Base-by-base conservation (phyloP, 1,140 invertebrate species). In the Melanaphis sacchari region DNA sequence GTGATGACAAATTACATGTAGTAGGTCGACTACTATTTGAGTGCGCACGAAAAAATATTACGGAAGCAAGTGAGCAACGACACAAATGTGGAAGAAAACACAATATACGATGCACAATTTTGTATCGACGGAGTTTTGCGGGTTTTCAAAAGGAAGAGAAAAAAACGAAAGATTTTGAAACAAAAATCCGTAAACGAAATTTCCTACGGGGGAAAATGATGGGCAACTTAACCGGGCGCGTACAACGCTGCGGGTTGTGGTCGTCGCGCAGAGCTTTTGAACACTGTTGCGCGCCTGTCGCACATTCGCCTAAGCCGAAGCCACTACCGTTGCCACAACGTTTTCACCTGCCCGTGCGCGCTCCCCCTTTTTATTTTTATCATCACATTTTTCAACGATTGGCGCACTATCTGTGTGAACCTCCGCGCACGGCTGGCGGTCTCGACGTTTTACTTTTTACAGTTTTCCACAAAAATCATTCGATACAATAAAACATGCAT, bases 261-360 rank as follows among this genome's bases (percentile, higher is more conserved):
- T 89, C 88, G 88, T 26, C 88, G 36, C 46, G 38, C 88, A 26
- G 36, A 54, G 43, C 88, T 89, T 89, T 89, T 40, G 88, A 54
- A 89, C 88, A 89, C 88, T 89, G 88, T 89, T 89, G 88, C 88
- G 49, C 88, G 88, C 87, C 46, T n/a, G 87, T 52, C 43, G 87
- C n/a, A 52, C 46, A 52, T 24, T 89, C 49, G 49, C 36, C 43
- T 31, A 43, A 40, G 22, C 24, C 41, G 84, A 76, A 76, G 31
- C 59, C 84, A 31, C 41, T 31, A 26, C 31, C 49, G 46, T 40
- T 24, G 36, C 46, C 46, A n/a, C n/a, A 54, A 54, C 49, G 88
- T 52, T 54, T 89, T 54, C 88, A 89, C 88, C 88, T 89, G 84
- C 41, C 84, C 41, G 84, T 87, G 88, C 88, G 88, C 87, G 46